Conservation (phyloP, 2,797 vertebrate genomes). For the Hafferia zeledoni region DNA sequence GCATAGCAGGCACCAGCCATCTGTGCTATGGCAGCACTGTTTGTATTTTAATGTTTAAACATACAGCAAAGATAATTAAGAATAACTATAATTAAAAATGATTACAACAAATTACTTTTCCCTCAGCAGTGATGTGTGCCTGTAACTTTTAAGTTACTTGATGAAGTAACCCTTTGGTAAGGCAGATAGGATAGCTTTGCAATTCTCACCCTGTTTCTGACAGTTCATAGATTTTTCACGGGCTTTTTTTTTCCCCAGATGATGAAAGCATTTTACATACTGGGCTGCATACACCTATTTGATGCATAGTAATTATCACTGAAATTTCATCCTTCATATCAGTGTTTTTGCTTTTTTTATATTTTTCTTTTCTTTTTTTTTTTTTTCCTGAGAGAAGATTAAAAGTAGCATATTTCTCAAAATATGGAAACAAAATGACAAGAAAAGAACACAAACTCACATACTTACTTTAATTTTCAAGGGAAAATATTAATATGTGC, state of each 20-base stretch:
- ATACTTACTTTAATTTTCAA: slow-evolving; percentile 43
- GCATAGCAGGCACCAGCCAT: slow-evolving; percentile 76
- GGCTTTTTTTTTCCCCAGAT: not conserved
- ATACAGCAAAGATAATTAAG: slow-evolving; percentile 84
- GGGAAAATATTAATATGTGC: slow-evolving; percentile 49
- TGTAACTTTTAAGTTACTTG: slow-evolving; percentile 76
- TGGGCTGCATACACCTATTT: slow-evolving; percentile 1
- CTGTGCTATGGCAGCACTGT: slow-evolving; percentile 76
- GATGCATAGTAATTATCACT: slow-evolving; percentile 42
- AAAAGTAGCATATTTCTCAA: slow-evolving; percentile 38
- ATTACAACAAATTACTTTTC: slow-evolving; percentile 84
- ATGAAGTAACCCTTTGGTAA: slow-evolving; percentile 70
- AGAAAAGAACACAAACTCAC: slow-evolving; percentile 2
- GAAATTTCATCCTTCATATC: slow-evolving; percentile 35
- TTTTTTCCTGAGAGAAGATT: slow-evolving; percentile 20
- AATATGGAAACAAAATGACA: slow-evolving; percentile 34
- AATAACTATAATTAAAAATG: slow-evolving; percentile 86
- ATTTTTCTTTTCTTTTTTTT: not conserved
- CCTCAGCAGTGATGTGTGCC: slow-evolving; percentile 73
- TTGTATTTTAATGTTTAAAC: slow-evolving; percentile 84
- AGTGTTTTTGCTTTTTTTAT: not conserved
- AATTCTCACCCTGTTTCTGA: slow-evolving; percentile 37
- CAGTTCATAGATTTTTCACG: slow-evolving; percentile 50
- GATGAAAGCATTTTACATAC: slow-evolving; percentile 15
- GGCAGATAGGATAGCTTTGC: slow-evolving; percentile 32